Evolutionary conservation across 2,888 invertebrate species (phyloP), one percentile per base, ranked within the genome.

Genomic region (Caenorhabditis angaria): DNA sequence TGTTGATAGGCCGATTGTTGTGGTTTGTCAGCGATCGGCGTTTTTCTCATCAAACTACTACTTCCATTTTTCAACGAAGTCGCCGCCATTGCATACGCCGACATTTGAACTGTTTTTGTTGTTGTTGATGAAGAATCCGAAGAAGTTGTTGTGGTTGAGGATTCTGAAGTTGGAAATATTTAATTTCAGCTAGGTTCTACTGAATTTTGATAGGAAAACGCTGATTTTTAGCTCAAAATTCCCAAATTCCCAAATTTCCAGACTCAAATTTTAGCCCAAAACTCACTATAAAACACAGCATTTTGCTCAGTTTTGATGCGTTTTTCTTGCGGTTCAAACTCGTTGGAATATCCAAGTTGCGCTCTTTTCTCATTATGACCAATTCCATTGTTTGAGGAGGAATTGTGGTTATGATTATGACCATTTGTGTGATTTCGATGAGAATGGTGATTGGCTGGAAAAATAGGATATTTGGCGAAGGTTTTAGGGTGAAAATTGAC

Each of bases 1-100:
- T 64, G 28, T 29, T 69, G 64, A 41, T 69, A 69, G 24, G 60
- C 56, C 0, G 69, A 69, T 48, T 41, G 41, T 14, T 10, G 27
- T 0, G 63, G 57, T n/a, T 57, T 29, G 5, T 20, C 20, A 12
- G 41, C 32, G 24, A 25, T 14, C 18, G 24, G 14, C 24, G 54
- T 24, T 18, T 35, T 10, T 10, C 35, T 35, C 14, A 14, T 35
- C 35, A 35, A 35, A 41, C 14, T 3, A 6, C 14, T 41, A 18
- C 41, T 6, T 12, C 41, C 10, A 41, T 41, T 32, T 20, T 24
- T 50, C n/a, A 50, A 50, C 22, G 50, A 50, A 50, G n/a, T 50
- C 22, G 50, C n/a, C 22, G 50, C 50, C 22, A 22, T 27, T 20
- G 59, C 65, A 22, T 59, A 65, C 6, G 65, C 59, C 28, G 65